Conservation (phyloP, 2,888 invertebrate genomes). For the Coleophora deauratella region DNA sequence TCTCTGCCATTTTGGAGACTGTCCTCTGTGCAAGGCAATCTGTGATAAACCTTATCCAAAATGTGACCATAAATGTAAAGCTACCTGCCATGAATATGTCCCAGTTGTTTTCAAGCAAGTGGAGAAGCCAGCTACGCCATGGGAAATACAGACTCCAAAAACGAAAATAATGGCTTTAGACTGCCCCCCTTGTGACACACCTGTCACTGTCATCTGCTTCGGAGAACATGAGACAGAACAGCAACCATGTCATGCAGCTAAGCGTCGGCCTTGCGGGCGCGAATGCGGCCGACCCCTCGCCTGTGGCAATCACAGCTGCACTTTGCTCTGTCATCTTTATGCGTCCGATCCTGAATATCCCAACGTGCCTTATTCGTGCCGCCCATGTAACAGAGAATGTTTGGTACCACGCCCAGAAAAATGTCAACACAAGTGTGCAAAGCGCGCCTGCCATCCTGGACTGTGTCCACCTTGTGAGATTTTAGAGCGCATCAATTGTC, state of each 20-base stretch:
- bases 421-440: slow-evolving; percentile 83
- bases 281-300: slow-evolving; percentile 80
- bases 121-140: slow-evolving; percentile 77
- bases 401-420: slow-evolving; percentile 77
- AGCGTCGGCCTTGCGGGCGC: slow-evolving; percentile 84
- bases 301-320: slow-evolving; percentile 88
- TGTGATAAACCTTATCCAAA: slow-evolving; percentile 75
- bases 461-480: slow-evolving; percentile 84
- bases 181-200: slow-evolving; percentile 82
- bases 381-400: slow-evolving; percentile 71
- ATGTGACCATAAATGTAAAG: slow-evolving; percentile 81
- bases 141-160: slow-evolving; percentile 74
- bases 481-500: slow-evolving; percentile 81
- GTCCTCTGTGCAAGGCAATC: slow-evolving; percentile 85
- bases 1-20: slow-evolving; percentile 87
- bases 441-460: slow-evolving; percentile 80
- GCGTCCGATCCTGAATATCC: slow-evolving; percentile 36
- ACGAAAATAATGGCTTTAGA: slow-evolving; percentile 71
- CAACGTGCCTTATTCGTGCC: slow-evolving; percentile 63
- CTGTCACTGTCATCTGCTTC: slow-evolving; percentile 81
- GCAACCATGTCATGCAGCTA: slow-evolving; percentile 81
- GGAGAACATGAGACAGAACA: slow-evolving; percentile 80
- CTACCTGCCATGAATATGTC: slow-evolving; percentile 84
- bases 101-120: slow-evolving; percentile 75
- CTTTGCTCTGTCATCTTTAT: slow-evolving; percentile 79